Percentiles rank a stretch among this genome's conserved stretches.
These are phyloP conservation scores for Anguilla japonica DNA, from an alignment of 2,113 vertebrate species.

Conservation along the genomic window DNA sequence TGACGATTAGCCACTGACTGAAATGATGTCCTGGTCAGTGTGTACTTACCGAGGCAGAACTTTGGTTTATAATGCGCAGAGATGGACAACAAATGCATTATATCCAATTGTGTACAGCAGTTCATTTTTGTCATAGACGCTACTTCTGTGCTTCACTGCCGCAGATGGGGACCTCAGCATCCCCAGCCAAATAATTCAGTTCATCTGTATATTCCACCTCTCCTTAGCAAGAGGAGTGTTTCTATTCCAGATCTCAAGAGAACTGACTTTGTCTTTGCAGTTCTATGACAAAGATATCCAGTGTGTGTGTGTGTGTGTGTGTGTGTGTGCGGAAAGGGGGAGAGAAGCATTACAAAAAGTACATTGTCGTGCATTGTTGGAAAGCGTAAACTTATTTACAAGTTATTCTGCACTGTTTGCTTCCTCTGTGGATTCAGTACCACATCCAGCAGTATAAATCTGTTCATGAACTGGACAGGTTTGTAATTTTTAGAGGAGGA, in stretches of 20 bases:
- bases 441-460: background rate
- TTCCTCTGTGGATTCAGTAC: background rate
- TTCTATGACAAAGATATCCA: no score
- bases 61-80: background rate
- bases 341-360: background rate
- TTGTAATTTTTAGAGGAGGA: background rate
- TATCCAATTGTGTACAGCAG: no score
- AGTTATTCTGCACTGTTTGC: background rate
- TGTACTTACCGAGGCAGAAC: background rate
- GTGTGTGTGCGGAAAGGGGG: background rate
- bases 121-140: background rate
- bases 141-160: background rate
- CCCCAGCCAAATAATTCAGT: background rate
- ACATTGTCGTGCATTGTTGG: no score
- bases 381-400: background rate
- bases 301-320: background rate
- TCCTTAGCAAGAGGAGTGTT: background rate
- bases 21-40: no score
- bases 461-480: background rate
- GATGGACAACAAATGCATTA: background rate
- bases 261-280: no score
- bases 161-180: background rate
- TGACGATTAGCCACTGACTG: no score
- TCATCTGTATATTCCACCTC: background rate
- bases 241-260: background rate